These are phyloP conservation scores for Tanypteryx hageni DNA, from an alignment of 2,888 invertebrate genomes.

Conservation along the genomic window DNA sequence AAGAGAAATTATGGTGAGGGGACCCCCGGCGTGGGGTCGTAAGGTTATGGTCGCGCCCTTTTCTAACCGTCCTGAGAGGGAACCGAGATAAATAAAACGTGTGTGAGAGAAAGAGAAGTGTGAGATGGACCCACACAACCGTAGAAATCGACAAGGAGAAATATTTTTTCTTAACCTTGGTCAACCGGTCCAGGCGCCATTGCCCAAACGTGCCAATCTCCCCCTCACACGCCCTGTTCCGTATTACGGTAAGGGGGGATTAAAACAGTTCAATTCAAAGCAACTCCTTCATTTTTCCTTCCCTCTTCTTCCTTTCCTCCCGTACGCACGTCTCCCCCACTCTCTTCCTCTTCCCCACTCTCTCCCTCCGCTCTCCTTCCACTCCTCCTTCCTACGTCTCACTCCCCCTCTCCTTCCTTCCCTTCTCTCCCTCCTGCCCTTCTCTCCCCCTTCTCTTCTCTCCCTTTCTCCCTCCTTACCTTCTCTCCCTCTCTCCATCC, in stretches of 20 bases:
- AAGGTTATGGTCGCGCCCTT: neutral
- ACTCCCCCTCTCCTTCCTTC: neutral
- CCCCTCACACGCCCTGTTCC: neutral
- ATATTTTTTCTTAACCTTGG: neutral
- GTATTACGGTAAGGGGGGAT: neutral
- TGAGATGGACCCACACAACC: neutral
- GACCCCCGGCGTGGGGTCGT: neutral
- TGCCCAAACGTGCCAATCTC: slow-evolving; percentile 46
- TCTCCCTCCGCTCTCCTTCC: neutral
- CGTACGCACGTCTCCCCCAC: neutral
- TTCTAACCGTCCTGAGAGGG: neutral
- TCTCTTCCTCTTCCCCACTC: neutral
- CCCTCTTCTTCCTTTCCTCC: neutral
- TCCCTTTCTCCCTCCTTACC: no score
- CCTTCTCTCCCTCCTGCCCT: neutral
- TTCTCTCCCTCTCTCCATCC: no score
- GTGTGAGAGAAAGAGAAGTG: neutral
- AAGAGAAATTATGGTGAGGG: neutral
- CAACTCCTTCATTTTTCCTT: neutral
- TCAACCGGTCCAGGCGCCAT: slow-evolving; percentile 30
- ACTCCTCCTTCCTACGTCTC: neutral
- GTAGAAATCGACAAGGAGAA: slow-evolving; percentile 21
- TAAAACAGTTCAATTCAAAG: neutral
- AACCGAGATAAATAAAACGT: neutral
- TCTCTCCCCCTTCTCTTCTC: no score